Percentiles rank a stretch among this genome's conserved stretches.
These are phyloP conservation scores for Rachycentron canadum DNA, from an alignment of 2,797 vertebrate species.

Conservation along the genomic window DNA sequence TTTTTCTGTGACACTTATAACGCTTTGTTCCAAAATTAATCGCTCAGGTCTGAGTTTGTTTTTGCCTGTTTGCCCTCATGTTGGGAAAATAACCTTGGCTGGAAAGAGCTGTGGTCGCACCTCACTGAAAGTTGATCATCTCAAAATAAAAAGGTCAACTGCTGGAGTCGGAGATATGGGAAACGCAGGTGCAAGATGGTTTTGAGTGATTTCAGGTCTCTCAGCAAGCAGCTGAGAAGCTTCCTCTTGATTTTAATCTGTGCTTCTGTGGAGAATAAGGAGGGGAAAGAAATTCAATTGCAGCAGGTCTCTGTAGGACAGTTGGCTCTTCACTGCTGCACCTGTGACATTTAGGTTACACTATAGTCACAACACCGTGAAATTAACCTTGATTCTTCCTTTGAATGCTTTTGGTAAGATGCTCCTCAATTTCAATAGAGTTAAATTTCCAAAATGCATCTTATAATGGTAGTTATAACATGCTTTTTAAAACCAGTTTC, in stretches of 20 bases:
- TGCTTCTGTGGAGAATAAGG: constrained; percentile 1
- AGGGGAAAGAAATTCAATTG: constrained; percentile 13
- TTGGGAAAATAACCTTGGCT: constrained; percentile 43
- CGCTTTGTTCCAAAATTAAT: constrained; percentile 60
- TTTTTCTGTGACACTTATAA: constrained; percentile 58
- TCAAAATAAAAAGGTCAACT: constrained; percentile 51
- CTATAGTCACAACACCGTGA: constrained; percentile 13
- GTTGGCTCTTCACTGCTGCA: not conserved
- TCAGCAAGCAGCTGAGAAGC: constrained; percentile 29
- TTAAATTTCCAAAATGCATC: not conserved
- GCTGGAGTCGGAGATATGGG: constrained; percentile 34
- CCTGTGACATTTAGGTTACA: constrained; percentile 31
- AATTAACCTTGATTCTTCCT: constrained; percentile 7
- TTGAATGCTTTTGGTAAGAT: not conserved
- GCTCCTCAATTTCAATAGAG: not conserved
- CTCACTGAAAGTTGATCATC: constrained; percentile 53
- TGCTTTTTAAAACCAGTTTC: not conserved
- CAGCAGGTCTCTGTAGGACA: not conserved
- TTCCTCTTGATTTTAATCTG: constrained; percentile 7
- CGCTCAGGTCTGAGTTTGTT: constrained; percentile 29
- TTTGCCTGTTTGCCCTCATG: constrained; percentile 44
- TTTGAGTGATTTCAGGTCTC: constrained; percentile 44
- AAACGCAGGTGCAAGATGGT: constrained; percentile 65
- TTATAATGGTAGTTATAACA: not conserved
- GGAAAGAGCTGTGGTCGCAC: constrained; percentile 69